Evolutionary conservation across 2,888 invertebrate genomes (phyloP), one percentile per base, ranked within the genome.

Genomic region (Vesta saturnalis): DNA sequence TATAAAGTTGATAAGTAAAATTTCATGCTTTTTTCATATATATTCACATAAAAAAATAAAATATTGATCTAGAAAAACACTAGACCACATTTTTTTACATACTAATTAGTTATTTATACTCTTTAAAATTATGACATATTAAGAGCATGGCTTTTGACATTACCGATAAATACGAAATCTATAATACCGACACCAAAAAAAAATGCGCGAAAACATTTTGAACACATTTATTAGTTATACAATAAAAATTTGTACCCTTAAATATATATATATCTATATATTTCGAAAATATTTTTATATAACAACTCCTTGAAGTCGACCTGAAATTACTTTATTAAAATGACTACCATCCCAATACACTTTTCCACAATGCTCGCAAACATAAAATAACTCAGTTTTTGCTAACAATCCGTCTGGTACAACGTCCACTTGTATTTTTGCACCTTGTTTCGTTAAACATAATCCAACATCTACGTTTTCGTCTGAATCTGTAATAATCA

Each of bases 331-430:
- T 65, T 72, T 76, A 43, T 82, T 82, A 52, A 80, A 82, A 73
- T 84, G 84, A 56, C 78, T 78, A 12, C 84, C 84, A 70, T 91
- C 90, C 91, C 93, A 94, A 81, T 89, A 93, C 59, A 92, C 85
- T 80, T 91, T 91, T 0, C 94, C 94, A 84, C 94, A 94, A 22
- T 79, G 80, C 73, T 90, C 89, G 83, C 94, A 94, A 30, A 92
- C 83, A 74, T 89, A 89, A 78, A 91, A 92, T 66, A 85, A 74
- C 62, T 89, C 86, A 18, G 75, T 72, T 69, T 80, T 81, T 35
- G 77, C 70, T 19, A 84, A 52, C 10, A 83, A 72, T 6, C 77
- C 76, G 0, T 73, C 64, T 0, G 83, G 84, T 16, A 84, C 74
- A 1, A 69, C 81, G 58, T 86, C 85, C 64, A 89, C 85, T 80